These are phyloP conservation scores for Callithrix jacchus DNA, from an alignment of 2,113 vertebrate species.

Conservation along the genomic window DNA sequence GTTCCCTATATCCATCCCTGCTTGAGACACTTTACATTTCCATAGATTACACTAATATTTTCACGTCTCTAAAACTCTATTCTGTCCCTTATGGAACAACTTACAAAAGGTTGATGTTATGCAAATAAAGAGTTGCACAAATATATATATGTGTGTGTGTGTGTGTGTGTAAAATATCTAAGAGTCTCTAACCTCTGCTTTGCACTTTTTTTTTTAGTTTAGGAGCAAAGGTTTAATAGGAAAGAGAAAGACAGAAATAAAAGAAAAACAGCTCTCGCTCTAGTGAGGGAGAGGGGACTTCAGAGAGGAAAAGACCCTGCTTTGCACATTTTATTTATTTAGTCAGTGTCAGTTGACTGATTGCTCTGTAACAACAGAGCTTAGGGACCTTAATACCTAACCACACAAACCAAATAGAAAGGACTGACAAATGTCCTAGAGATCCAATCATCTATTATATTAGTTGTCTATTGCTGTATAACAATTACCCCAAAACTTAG, in stretches of 20 bases:
- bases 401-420: neutral
- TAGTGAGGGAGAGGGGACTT: no score
- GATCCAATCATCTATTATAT: neutral
- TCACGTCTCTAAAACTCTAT: neutral
- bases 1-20: neutral
- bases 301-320: neutral
- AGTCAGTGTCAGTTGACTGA: neutral
- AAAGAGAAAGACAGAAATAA: no score
- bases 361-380: neutral
- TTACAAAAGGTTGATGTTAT: neutral
- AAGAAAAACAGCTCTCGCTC: no score
- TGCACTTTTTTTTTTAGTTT: neutral
- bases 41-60: neutral
- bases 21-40: neutral
- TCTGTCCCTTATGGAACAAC: neutral
- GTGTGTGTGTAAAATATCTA: neutral
- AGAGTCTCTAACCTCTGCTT: neutral
- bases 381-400: neutral
- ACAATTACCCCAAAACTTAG: neutral
- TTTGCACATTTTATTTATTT: conserved; percentile 7
- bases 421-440: neutral
- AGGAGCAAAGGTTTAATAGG: no score
- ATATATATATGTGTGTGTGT: neutral
- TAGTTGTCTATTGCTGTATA: neutral
- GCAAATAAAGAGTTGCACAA: neutral